Conservation (phyloP, 2,888 invertebrate genomes). For the Andrena marginata region DNA sequence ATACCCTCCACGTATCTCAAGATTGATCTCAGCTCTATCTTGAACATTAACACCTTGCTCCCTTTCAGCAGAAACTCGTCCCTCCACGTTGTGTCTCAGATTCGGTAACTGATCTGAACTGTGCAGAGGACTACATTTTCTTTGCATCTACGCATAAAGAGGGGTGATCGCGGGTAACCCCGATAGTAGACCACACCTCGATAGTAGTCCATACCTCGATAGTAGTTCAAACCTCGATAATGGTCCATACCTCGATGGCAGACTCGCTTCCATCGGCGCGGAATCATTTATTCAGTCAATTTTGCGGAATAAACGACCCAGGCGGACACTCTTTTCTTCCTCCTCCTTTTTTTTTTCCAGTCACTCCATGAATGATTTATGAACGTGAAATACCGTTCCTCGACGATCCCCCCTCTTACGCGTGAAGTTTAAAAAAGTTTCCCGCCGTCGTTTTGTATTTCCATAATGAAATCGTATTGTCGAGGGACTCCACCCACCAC, state of each 20-base stretch:
- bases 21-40: background rate
- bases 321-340: conserved; percentile 43
- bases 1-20: background rate
- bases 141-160: no score
- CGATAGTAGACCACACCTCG: no score
- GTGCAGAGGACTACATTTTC: no score
- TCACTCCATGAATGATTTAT: conserved; percentile 70
- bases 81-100: background rate
- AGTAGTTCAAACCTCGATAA: background rate
- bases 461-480: conserved; percentile 65
- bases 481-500: background rate
- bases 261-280: conserved; percentile 57
- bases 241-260: conserved; percentile 30
- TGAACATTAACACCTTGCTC: background rate
- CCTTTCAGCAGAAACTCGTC: background rate
- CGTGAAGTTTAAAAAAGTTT: conserved; percentile 56
- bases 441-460: conserved; percentile 51
- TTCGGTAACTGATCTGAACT: background rate
- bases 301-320: conserved; percentile 54
- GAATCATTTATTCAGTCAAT: conserved; percentile 72
- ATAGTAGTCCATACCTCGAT: no score
- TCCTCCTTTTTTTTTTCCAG: background rate
- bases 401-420: conserved; percentile 14
- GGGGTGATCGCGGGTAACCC: no score
- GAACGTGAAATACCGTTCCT: conserved; percentile 51